A percentile compares a stretch with the other conserved stretches of the same genome.
phyloP scores from a whole-genome alignment of 2,113 vertebrate species.

The Shinisaurus crocodilurus region DNA sequence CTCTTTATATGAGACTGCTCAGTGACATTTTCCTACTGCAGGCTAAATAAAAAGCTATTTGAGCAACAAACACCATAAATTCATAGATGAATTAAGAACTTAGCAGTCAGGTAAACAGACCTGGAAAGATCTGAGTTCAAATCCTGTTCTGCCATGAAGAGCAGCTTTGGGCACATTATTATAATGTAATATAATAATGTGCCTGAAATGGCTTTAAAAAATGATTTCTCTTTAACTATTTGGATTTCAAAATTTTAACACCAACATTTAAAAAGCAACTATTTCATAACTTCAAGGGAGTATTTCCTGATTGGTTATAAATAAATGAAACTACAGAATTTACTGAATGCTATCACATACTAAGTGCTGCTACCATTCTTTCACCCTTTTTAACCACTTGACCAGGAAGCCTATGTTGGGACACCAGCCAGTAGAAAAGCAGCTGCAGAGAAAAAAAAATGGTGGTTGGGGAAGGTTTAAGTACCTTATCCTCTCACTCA shows the following conservation, averaged over 20 bases:
- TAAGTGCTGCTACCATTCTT: neutral
- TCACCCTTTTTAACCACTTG: neutral
- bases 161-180: neutral
- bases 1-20: neutral
- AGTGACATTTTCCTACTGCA: neutral
- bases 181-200: too few relatives aligned
- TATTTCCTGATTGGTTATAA: neutral
- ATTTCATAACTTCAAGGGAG: neutral
- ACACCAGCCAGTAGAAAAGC: neutral
- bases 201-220: neutral
- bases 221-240: neutral
- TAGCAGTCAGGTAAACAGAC: neutral
- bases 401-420: neutral
- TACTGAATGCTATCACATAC: neutral
- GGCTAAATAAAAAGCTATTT: neutral
- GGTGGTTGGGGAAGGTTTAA: neutral
- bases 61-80: neutral
- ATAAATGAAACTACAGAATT: neutral
- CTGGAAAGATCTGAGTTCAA: neutral
- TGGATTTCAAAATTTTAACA: neutral
- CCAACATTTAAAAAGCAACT: neutral
- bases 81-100: too few relatives aligned
- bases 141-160: neutral
- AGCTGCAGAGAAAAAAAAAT: neutral
- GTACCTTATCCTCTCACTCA: neutral